phyloP scores from a whole-genome alignment of 2,797 vertebrate genomes.

The Melanogrammus aeglefinus region DNA sequence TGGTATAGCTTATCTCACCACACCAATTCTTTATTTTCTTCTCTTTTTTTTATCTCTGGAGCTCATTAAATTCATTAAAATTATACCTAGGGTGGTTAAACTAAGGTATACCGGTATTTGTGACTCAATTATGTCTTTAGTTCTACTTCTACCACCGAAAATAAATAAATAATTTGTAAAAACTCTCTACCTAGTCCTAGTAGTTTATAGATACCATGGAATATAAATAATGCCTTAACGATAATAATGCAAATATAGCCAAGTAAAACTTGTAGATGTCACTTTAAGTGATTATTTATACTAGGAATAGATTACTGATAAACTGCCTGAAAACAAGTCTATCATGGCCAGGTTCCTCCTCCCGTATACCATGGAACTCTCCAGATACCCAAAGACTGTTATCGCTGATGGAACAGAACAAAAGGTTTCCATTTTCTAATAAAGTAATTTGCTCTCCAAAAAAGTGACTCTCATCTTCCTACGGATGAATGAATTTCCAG shows the following conservation, averaged over 20 bases:
- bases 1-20: constrained; percentile 21
- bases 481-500: constrained; percentile 66
- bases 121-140: too few species aligned
- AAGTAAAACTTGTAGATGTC: too few species aligned
- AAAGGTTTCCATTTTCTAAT: constrained; percentile 46
- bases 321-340: not conserved
- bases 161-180: too few species aligned
- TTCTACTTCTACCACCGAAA: too few species aligned
- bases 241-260: too few species aligned
- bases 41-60: not conserved
- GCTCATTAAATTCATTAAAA: not conserved
- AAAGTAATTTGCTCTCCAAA: constrained; percentile 55
- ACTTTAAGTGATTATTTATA: not conserved
- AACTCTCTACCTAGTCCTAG: too few species aligned
- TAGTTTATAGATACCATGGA: too few species aligned
- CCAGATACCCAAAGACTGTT: not conserved
- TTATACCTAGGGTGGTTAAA: not conserved
- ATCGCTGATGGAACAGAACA: constrained; percentile 25
- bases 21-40: not conserved
- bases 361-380: not conserved
- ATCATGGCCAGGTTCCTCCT: not conserved
- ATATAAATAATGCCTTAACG: too few species aligned
- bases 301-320: not conserved
- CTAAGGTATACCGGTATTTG: too few species aligned
- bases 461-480: constrained; percentile 52